These are phyloP conservation scores for Enteromius fasciolatus DNA, from an alignment of 2,797 vertebrate species.

Conservation along the genomic window DNA sequence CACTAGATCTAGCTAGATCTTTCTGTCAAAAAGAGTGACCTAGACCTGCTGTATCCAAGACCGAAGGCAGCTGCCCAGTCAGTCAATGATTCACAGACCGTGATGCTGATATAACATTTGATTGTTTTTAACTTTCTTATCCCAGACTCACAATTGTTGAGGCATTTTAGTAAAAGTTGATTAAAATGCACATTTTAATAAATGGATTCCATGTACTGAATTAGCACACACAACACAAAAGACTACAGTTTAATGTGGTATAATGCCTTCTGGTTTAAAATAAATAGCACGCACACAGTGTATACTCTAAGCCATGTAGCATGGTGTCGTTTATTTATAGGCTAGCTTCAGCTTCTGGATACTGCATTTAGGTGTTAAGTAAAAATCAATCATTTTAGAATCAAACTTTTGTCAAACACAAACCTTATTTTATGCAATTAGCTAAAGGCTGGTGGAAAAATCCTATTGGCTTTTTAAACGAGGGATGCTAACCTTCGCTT, in stretches of 20 bases:
- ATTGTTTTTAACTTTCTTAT: conserved; percentile 11
- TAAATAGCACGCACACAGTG: background rate
- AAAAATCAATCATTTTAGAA: background rate
- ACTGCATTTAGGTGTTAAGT: background rate
- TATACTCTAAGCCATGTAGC: background rate
- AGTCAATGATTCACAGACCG: conserved; percentile 30
- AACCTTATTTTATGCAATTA: background rate
- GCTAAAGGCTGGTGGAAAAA: background rate
- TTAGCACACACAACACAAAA: background rate
- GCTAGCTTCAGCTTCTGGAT: background rate
- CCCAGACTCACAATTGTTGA: background rate
- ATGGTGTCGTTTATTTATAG: background rate
- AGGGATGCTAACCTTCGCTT: background rate
- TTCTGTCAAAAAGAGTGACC: conserved; percentile 32
- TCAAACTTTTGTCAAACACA: background rate
- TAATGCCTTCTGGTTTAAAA: background rate
- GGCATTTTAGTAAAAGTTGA: background rate
- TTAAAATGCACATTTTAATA: background rate
- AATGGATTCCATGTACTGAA: background rate
- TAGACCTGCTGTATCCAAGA: conserved; percentile 20
- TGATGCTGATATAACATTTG: background rate
- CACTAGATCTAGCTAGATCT: conserved; percentile 27
- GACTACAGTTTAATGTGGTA: background rate
- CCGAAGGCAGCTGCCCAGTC: conserved; percentile 10
- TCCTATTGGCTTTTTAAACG: background rate